Conservation (phyloP, 2,113 vertebrate species). For the Coptodon rendalli region DNA sequence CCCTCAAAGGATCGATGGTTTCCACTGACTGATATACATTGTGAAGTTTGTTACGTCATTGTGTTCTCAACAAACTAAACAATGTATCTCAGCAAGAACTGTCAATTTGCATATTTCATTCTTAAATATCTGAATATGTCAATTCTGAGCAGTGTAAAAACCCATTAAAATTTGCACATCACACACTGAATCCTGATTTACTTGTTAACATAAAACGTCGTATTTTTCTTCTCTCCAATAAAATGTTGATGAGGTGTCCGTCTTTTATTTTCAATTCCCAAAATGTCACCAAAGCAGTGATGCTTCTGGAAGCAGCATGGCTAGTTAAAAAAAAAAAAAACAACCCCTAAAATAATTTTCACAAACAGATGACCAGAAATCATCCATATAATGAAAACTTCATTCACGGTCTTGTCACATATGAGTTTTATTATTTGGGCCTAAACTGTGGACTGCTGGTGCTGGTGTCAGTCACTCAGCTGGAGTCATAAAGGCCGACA, state of each 20-base stretch:
- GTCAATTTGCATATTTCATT: not conserved
- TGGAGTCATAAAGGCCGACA: slow-evolving; percentile 32
- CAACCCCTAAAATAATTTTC: not conserved
- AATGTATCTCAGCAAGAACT: not conserved
- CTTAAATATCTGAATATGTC: not conserved
- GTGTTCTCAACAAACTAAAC: not conserved
- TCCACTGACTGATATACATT: fast-evolving
- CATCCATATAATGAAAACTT: not conserved
- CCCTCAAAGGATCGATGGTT: fast-evolving
- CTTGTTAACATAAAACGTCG: not conserved
- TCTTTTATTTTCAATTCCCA: not conserved
- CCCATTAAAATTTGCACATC: fast-evolving
- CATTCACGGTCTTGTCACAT: not conserved
- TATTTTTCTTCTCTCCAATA: not conserved
- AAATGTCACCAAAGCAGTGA: not conserved
- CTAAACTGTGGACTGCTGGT: slow-evolving; percentile 1
- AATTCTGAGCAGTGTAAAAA: not conserved
- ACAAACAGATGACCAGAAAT: slow-evolving; percentile 4
- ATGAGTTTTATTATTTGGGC: slow-evolving; percentile 15
- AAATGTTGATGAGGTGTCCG: not conserved
- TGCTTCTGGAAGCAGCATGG: not conserved
- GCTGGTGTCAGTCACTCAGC: slow-evolving; percentile 44
- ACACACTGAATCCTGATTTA: not conserved
- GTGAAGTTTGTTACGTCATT: not conserved
- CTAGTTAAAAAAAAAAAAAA: not conserved